Conservation (phyloP, 2,888 invertebrate species). For the Sphaerophoria taeniata region DNA sequence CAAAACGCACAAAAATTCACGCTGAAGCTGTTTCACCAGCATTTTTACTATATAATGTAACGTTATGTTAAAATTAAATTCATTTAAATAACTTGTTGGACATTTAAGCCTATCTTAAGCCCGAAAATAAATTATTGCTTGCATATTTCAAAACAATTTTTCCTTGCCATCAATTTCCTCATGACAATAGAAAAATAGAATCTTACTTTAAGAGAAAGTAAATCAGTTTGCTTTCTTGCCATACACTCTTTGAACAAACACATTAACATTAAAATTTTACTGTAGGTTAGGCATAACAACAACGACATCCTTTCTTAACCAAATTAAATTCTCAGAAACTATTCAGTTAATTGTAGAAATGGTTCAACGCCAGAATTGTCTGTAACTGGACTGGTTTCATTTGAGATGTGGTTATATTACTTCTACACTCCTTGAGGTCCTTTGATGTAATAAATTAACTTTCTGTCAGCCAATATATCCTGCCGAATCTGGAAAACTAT, state of each 20-base stretch:
- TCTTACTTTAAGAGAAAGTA: background rate
- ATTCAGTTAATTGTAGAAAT: background rate
- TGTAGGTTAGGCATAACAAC: background rate
- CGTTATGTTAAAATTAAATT: too few relatives aligned
- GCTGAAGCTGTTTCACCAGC: too few relatives aligned
- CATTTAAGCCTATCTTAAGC: too few relatives aligned
- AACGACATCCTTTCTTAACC: slow-evolving; percentile 7
- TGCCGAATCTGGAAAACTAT: slow-evolving; percentile 60
- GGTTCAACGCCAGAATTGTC: background rate
- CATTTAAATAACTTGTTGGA: too few relatives aligned
- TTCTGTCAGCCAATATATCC: slow-evolving; percentile 65
- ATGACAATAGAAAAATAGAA: background rate
- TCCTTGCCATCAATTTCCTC: too few relatives aligned
- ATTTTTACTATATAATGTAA: too few relatives aligned
- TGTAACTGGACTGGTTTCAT: slow-evolving; percentile 1
- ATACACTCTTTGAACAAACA: background rate
- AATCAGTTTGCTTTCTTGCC: background rate
- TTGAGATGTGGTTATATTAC: background rate
- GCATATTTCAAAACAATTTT: too few relatives aligned
- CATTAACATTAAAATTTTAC: slow-evolving; percentile 17
- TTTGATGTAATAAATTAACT: slow-evolving; percentile 62
- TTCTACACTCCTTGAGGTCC: slow-evolving; percentile 38
- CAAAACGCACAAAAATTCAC: too few relatives aligned
- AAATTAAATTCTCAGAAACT: slow-evolving; percentile 15
- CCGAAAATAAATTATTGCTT: too few relatives aligned